phyloP scores from a whole-genome alignment of 2,888 invertebrate genomes.

The Helicoverpa assulta region DNA sequence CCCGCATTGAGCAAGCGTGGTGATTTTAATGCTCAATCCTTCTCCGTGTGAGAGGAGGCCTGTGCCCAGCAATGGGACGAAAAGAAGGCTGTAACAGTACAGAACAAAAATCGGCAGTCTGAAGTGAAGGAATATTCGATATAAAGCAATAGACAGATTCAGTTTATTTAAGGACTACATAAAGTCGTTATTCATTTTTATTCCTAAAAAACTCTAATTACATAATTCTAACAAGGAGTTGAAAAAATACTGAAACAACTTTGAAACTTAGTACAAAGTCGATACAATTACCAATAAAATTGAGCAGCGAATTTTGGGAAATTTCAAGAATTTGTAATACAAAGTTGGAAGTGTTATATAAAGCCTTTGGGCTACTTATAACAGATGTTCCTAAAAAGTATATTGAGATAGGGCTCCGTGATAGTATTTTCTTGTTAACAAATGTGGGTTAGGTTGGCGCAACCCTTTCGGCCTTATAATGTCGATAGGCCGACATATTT shows the following conservation, averaged over 20 bases:
- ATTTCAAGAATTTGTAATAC: constrained; percentile 26
- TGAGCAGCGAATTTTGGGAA: constrained; percentile 20
- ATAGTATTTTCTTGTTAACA: constrained; percentile 60
- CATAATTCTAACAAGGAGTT: constrained; percentile 13
- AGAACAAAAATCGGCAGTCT: no score
- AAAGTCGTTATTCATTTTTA: constrained; percentile 2
- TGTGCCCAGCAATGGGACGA: no score
- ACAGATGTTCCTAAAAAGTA: constrained; percentile 57
- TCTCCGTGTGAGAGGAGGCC: no score
- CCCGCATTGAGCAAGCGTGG: no score
- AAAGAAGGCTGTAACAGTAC: no score
- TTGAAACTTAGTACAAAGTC: constrained; percentile 27
- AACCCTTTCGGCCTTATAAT: constrained; percentile 69
- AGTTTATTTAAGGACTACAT: background rate
- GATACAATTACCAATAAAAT: constrained; percentile 37
- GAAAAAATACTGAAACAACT: constrained; percentile 31
- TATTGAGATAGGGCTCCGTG: constrained; percentile 48
- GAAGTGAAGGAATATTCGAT: background rate
- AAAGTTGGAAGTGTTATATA: constrained; percentile 17
- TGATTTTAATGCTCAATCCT: no score
- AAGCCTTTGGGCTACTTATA: constrained; percentile 21
- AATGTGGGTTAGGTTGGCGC: constrained; percentile 58
- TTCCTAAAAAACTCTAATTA: constrained; percentile 2
- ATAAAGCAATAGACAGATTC: background rate
- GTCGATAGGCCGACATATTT: constrained; percentile 71